Evolutionary conservation across 2,888 invertebrate species (phyloP).

Genomic region (Sepioteuthis lessoniana): DNA sequence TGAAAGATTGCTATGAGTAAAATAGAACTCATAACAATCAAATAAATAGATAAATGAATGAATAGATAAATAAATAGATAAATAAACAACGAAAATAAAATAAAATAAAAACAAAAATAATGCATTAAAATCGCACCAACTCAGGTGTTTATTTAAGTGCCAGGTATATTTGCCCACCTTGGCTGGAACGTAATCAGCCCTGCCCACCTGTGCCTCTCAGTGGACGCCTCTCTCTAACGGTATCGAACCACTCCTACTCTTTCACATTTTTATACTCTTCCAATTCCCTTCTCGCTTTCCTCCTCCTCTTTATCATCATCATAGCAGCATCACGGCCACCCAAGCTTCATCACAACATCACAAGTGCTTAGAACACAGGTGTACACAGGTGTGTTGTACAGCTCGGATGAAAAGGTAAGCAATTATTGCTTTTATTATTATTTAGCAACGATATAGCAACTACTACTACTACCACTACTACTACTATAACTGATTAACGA

Average conservation of each 20-base stretch:
- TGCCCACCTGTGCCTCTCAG: not conserved
- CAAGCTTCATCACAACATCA: not conserved
- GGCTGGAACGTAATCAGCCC: not conserved
- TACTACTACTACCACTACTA: no score
- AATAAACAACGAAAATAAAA: no score
- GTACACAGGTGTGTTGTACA: constrained; percentile 33
- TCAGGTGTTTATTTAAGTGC: constrained; percentile 4
- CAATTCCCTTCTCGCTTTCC: not conserved
- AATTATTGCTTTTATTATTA: not conserved
- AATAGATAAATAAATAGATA: no score
- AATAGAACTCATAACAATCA: no score
- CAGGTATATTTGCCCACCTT: not conserved
- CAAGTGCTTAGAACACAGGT: constrained; percentile 33
- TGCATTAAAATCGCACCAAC: not conserved
- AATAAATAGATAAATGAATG: no score
- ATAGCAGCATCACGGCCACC: not conserved
- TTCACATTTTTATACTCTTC: not conserved
- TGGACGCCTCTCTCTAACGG: not conserved
- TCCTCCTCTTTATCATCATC: not conserved
- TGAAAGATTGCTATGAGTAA: no score
- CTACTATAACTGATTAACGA: no score
- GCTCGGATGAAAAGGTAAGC: constrained; percentile 25
- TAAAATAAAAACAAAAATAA: not conserved
- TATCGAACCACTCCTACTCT: not conserved
- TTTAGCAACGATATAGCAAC: not conserved